These are phyloP conservation scores for Lycaon pictus DNA, from an alignment of 2,113 vertebrate species.

Conservation along the genomic window DNA sequence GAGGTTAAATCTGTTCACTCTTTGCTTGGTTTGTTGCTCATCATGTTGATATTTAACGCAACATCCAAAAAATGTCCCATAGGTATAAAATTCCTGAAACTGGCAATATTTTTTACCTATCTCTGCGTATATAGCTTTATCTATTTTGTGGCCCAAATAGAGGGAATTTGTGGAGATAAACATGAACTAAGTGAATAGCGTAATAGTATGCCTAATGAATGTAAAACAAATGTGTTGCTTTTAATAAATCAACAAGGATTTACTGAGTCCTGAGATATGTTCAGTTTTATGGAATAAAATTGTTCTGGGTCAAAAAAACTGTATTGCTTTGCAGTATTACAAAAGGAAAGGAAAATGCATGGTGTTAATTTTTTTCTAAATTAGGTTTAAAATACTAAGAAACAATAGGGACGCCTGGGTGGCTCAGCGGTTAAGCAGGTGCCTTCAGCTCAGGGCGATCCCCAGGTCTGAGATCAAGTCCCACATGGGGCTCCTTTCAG, in stretches of 20 bases:
- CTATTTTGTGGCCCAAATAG: not conserved
- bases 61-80: slow-evolving; percentile 7
- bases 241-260: slow-evolving; percentile 19
- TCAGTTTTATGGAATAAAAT: not conserved
- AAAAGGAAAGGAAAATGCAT: not conserved
- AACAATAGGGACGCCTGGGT: not conserved
- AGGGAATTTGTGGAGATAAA: not conserved
- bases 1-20: slow-evolving; percentile 56
- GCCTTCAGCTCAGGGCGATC: too few species aligned
- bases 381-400: not conserved
- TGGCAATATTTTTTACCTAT: slow-evolving; percentile 31
- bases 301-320: not conserved
- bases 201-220: not conserved
- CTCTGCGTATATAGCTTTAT: not conserved
- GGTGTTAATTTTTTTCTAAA: not conserved
- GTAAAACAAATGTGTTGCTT: not conserved
- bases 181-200: not conserved
- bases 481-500: too few species aligned
- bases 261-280: not conserved
- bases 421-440: too few species aligned
- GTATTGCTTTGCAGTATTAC: not conserved
- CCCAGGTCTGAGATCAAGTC: too few species aligned
- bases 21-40: slow-evolving; percentile 47
- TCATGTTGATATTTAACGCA: slow-evolving; percentile 64
- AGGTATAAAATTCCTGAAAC: not conserved